phyloP scores from a whole-genome alignment of 1,140 invertebrate species.

The Magallana gigas region DNA sequence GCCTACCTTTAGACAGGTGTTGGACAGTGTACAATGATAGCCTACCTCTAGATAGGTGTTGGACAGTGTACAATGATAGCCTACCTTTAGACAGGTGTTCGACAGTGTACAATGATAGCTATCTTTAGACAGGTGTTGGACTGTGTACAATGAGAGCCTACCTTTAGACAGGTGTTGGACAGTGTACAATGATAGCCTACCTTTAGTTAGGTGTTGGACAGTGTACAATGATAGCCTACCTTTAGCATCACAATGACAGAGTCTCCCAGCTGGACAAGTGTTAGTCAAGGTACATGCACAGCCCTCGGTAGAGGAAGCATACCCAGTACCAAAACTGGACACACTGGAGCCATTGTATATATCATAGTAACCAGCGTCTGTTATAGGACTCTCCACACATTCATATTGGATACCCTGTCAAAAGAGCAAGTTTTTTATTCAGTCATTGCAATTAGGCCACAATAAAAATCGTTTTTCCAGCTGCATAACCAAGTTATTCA shows the following conservation, averaged over 20 bases:
- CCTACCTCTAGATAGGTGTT: no score
- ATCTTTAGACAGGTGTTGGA: no score
- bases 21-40: no score
- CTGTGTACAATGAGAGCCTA: no score
- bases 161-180: no score
- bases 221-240: constrained; percentile 56
- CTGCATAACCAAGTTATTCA: no score
- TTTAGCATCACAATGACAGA: constrained; percentile 69
- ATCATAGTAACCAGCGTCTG: constrained; percentile 49
- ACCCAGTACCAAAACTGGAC: constrained; percentile 61
- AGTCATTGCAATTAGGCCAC: no score
- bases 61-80: no score
- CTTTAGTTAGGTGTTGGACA: no score
- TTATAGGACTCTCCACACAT: constrained; percentile 63
- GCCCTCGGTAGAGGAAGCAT: constrained; percentile 48
- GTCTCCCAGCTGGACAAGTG: constrained; percentile 59
- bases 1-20: no score
- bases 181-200: constrained; percentile 55
- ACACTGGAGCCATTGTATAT: constrained; percentile 49
- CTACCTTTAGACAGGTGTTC: constrained; percentile 62
- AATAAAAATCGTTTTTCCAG: no score
- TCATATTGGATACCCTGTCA: constrained; percentile 65
- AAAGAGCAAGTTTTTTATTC: neutral
- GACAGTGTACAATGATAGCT: constrained; percentile 13
- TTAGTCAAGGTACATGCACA: constrained; percentile 65